A percentile compares a stretch with the other conserved stretches of the same genome.
Conservation (phyloP, 2,888 invertebrate genomes). For the Meganola albula region DNA sequence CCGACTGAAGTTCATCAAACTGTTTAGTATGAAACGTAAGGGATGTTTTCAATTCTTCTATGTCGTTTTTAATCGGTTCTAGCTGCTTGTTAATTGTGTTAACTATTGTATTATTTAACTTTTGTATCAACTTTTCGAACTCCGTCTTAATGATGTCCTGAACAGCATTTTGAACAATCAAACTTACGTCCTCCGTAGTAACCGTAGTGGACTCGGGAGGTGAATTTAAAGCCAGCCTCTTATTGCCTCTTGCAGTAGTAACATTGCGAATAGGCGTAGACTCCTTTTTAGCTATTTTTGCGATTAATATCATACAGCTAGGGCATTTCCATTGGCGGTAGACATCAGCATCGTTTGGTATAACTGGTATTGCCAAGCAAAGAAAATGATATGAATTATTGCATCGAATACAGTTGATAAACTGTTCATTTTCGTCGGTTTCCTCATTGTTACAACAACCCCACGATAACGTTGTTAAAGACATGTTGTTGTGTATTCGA, state of each 20-base stretch:
- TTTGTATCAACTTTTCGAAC: neutral
- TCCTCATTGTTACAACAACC: too few species aligned
- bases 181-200: neutral
- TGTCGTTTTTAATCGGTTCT: constrained; percentile 3
- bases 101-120: constrained; percentile 2
- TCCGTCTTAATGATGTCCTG: constrained; percentile 5
- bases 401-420: too few species aligned
- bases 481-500: too few species aligned
- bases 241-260: neutral
- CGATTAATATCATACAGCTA: too few species aligned
- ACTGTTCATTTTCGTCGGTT: too few species aligned
- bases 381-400: too few species aligned
- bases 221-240: neutral
- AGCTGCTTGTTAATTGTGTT: constrained; percentile 2
- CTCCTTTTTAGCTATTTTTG: too few species aligned
- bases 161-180: neutral
- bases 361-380: too few species aligned
- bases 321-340: too few species aligned
- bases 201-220: too few species aligned
- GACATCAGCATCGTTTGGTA: too few species aligned
- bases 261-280: neutral
- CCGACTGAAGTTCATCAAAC: constrained; percentile 3
- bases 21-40: constrained; percentile 2
- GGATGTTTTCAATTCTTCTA: constrained; percentile 1
- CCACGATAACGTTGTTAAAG: too few species aligned